Evolutionary conservation across 2,797 vertebrate species (phyloP), one percentile per base, ranked within the genome.

Genomic region (Chelonia mydas): DNA sequence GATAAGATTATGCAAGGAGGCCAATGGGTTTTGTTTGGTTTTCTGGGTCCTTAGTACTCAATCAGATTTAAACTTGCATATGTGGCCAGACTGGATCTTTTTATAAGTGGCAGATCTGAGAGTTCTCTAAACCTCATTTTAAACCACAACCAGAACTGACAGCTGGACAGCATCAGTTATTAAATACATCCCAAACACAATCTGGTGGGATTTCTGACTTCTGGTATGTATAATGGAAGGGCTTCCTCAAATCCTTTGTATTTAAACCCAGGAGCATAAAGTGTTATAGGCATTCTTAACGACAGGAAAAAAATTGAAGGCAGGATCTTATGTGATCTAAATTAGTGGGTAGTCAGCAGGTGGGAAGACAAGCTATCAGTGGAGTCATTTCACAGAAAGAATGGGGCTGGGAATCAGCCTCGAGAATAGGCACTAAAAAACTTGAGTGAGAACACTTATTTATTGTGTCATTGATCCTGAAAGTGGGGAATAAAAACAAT

Each of bases 231-330:
- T 82, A 15, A 83, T 0, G 83, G 61, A 72, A 82, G 84, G 90
- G 50, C 0, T 0, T 45, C 41, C 90, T 51, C 37, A 91, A 92
- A 88, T 87, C 5, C 78, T 89, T 89, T 90, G 8, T 68, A 94
- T 84, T 49, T 89, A 94, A 96, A 59, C 25, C 81, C 28, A 81
- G 7, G 79, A 53, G 25, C 90, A 88, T 10, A 23, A 95, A 92
- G 87, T 59, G 54, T 21, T 92, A 68, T 80, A 90, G 82, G 86
- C 87, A 49, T 11, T 28, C 19, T 55, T 41, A 49, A 61, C 92
- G 76, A 88, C 92, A 88, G 5, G n/a, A 81, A 83, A 72, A 83
- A 68, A 87, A 49, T 47, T 83, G 55, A 81, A 79, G 78, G 0
- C 90, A 61, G 86, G 7, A 1, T 93, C 88, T 89, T 78, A 82